Evolutionary conservation across 2,113 vertebrate genomes (phyloP).

Genomic region (Podiceps cristatus): DNA sequence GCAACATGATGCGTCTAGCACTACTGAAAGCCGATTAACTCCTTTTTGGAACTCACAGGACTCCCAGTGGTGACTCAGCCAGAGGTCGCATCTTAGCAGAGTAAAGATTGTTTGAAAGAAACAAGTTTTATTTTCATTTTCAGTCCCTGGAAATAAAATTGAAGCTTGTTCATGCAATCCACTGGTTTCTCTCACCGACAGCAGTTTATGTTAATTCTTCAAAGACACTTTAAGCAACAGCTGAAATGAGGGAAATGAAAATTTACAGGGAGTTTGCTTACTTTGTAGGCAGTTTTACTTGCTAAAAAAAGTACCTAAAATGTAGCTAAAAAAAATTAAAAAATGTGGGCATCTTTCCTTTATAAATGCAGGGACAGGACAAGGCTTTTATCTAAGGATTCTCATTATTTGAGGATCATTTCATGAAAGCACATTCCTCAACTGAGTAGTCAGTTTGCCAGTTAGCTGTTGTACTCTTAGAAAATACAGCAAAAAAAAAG

Average conservation of each 20-base stretch:
- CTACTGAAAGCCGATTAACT: not conserved
- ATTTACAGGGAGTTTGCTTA: not conserved
- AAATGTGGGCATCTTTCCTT: not conserved
- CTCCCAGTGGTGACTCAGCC: not conserved
- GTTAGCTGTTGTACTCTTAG: not conserved
- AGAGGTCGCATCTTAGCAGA: not conserved
- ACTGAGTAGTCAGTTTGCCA: not conserved
- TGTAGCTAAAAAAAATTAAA: not conserved
- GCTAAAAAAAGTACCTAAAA: not conserved
- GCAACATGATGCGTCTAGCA: not conserved
- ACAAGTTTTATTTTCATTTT: not conserved
- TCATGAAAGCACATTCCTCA: not conserved
- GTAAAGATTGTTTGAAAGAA: not conserved
- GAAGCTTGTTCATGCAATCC: not conserved
- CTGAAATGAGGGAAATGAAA: not conserved
- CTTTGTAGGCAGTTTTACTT: not conserved
- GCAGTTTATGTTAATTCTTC: conserved; percentile 6
- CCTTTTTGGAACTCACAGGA: not conserved
- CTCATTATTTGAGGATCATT: not conserved
- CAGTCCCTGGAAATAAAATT: not conserved
- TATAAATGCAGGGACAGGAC: not conserved
- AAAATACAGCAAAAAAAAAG: not conserved
- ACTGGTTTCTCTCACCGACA: not conserved
- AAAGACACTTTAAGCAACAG: not conserved
- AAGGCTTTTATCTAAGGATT: not conserved